Base-by-base conservation (phyloP, 2,797 vertebrate species). In the Eurystomus glaucurus region DNA sequence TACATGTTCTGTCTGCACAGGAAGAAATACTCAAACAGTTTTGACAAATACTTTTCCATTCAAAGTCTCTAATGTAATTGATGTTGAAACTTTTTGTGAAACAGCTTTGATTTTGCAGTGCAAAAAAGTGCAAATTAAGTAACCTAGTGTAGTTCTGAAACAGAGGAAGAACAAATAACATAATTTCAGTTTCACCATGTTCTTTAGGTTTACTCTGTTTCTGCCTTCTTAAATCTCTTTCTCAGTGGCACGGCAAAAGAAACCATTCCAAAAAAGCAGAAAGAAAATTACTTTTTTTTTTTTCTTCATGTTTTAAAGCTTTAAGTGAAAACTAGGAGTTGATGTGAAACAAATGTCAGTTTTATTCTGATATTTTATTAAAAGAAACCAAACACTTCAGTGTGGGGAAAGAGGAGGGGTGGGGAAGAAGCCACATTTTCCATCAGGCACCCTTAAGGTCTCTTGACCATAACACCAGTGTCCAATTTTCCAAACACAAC, bases 331-430 rank as follows among this genome's bases (percentile, higher is more conserved):
- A 70, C 35, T 60, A 16, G 41, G 37, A 41, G n/a, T 85, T 83
- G 61, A 90, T 86, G 54, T 50, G 72, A 95, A 96, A 88, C 48
- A 86, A 95, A 90, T 86, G 90, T 75, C 65, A 76, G n/a, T 45
- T 79, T 85, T 70, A 72, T 16, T 79, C 23, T 77, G 23, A 70
- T 57, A 85, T 68, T 89, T 94, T 92, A 77, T 64, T 23, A 68
- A 68, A 85, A 85, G 82, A 93, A 97, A 93, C 48, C 33, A 68
- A 95, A 74, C 28, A 52, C 52, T 35, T 74, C 22, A 64, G 9
- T 46, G 28, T 45, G n/a, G 23, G 10, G 58, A 76, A 78, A 72
- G 41, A 74, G 81, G 28, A 90, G 31, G 15, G 48, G 22, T 68
- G 33, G 31, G 19, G 26, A 87, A 69, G 46, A 89, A 87, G 26